Evolutionary conservation across 2,888 invertebrate species (phyloP), one percentile per base, ranked within the genome.

Genomic region (Euproctis similis): DNA sequence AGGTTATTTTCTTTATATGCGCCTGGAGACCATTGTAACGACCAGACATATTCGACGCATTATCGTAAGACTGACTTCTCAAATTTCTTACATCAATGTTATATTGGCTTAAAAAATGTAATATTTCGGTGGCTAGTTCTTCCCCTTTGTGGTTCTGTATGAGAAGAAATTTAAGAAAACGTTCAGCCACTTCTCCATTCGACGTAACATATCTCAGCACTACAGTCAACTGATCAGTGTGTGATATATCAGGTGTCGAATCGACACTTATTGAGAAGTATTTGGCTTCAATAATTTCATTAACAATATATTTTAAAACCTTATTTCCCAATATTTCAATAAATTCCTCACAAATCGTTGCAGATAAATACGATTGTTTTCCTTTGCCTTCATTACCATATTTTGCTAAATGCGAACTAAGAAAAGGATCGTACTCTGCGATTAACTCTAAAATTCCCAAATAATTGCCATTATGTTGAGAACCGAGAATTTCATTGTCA

Each of bases 401-500:
- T 12, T 8, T 30, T 30, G 24, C 24, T n/a, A 30, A 24, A 17
- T 30, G 25, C n/a, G 17, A 8, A 13, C 16, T 16, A 8, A 24
- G 8, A 24, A 24, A 31, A 26, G 9, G 12, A 11, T 27, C 27
- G 27, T 27, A 31, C 27, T 31, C 3, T 12, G 22, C 18, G 2
- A 20, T 20, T n/a, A 20, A n/a, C 10, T 20, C 20, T 20, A 25
- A 26, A 4, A 20, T 29, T 8, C 26, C 26, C 18, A 26, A 33
- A 33, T 33, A 29, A 29, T 34, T 29, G 2, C 28, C 28, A 33
- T 33, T 33, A 8, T 34, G 20, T 8, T 8, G 20, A 3, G 20
- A 20, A 26, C 23, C 23, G 14, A 34, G 9, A 26, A 19, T 34
- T 26, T 29, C 29, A n/a, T 34, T 14, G 29, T 23, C 19, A 7